These are phyloP conservation scores for Leucoma salicis DNA, from an alignment of 2,888 invertebrate species.

Conservation along the genomic window DNA sequence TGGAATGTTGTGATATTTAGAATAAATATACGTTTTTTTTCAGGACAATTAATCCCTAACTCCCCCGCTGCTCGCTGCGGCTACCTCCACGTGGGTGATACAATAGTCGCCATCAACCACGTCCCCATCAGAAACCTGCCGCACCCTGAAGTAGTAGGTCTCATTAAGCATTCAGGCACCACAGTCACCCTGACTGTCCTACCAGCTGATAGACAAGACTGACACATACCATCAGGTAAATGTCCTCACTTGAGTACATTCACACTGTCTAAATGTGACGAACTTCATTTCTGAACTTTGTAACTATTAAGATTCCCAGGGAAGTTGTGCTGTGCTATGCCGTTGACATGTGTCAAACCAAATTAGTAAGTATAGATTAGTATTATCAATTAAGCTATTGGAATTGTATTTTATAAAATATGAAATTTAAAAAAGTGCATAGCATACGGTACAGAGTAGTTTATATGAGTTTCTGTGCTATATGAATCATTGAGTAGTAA, in stretches of 20 bases:
- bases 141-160: slow-evolving; percentile 97
- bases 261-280: background rate
- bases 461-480: too few relatives aligned
- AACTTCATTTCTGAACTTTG: slow-evolving; percentile 6
- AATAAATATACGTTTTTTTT: background rate
- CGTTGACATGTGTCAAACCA: too few relatives aligned
- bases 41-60: slow-evolving; percentile 96
- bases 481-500: too few relatives aligned
- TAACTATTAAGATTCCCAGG: background rate
- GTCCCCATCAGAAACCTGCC: slow-evolving; percentile 94
- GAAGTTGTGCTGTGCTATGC: too few relatives aligned
- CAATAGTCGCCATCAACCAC: slow-evolving; percentile 97
- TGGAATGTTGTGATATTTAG: too few relatives aligned
- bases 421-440: too few relatives aligned
- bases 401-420: too few relatives aligned
- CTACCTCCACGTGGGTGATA: slow-evolving; percentile 95
- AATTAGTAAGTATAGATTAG: too few relatives aligned
- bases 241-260: background rate
- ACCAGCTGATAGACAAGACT: slow-evolving; percentile 40
- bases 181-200: slow-evolving; percentile 92
- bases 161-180: slow-evolving; percentile 97
- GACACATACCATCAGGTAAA: slow-evolving; percentile 21
- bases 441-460: too few relatives aligned
- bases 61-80: slow-evolving; percentile 98
- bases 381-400: too few relatives aligned